Evolutionary conservation across 1,140 invertebrate genomes (phyloP).

Genomic region (Apolygus lucorum): DNA sequence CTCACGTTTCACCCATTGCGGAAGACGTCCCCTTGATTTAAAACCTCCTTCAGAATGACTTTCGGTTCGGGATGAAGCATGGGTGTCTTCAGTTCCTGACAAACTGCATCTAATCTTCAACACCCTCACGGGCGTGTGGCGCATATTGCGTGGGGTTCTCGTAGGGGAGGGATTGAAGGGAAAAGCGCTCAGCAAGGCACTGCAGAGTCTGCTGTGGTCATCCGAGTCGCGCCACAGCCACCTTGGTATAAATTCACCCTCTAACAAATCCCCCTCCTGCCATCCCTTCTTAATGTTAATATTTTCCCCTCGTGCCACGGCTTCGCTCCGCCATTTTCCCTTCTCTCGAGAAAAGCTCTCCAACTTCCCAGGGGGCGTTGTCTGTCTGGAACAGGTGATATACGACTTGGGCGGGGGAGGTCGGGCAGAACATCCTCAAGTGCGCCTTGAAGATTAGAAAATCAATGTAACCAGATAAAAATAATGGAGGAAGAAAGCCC

Average conservation of each 20-base stretch:
- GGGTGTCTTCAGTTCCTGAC: background rate
- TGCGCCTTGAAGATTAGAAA: background rate
- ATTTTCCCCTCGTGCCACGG: background rate
- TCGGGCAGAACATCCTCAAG: background rate
- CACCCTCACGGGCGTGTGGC: background rate
- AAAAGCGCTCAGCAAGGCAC: too few species aligned
- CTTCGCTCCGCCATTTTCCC: background rate
- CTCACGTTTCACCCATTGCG: background rate
- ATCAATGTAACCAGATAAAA: background rate
- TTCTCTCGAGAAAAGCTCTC: background rate
- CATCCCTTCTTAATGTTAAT: background rate
- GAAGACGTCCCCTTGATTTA: background rate
- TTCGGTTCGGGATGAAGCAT: background rate
- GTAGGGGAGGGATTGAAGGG: background rate
- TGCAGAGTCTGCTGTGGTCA: background rate
- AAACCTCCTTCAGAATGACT: background rate
- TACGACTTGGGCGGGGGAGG: background rate
- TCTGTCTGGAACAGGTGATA: background rate
- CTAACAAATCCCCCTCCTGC: background rate
- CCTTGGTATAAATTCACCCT: background rate
- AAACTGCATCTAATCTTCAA: background rate
- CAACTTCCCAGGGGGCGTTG: background rate
- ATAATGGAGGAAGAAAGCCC: background rate
- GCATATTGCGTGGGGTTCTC: background rate
- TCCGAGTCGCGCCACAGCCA: background rate